These are phyloP conservation scores for Thamnophis sirtalis DNA, from an alignment of 2,113 vertebrate species.

Conservation along the genomic window DNA sequence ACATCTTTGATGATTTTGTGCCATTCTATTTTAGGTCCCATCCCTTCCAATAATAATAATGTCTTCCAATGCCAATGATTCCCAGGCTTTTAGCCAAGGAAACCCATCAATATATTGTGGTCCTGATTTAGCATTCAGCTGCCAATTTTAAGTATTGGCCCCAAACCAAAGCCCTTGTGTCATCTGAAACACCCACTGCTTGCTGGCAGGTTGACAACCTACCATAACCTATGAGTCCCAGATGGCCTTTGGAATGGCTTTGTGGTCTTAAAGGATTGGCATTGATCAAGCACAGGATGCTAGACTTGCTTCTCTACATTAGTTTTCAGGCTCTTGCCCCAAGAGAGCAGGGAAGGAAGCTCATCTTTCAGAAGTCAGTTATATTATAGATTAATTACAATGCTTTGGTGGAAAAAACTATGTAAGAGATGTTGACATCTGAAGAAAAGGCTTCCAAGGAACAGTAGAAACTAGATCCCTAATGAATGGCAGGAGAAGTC, in stretches of 20 bases:
- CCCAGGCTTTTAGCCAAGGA: neutral
- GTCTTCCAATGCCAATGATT: neutral
- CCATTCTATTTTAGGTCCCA: neutral
- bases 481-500: neutral
- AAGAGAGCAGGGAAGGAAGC: neutral
- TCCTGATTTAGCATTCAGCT: neutral
- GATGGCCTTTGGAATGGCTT: neutral
- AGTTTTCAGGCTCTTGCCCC: neutral
- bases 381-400: slow-evolving; percentile 6
- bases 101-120: neutral
- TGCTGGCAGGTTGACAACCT: neutral
- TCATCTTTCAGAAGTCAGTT: neutral
- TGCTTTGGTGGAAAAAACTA: neutral
- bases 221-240: neutral
- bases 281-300: neutral
- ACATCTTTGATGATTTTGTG: neutral
- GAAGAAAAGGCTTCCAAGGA: neutral
- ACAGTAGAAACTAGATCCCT: neutral
- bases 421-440: neutral
- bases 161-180: neutral
- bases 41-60: neutral
- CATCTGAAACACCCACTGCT: neutral
- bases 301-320: neutral
- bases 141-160: neutral
- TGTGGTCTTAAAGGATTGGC: neutral